Percentiles rank a stretch among this genome's conserved stretches.
These are phyloP conservation scores for Lithophane semibrunnea DNA, from an alignment of 2,888 invertebrate genomes.

Conservation along the genomic window DNA sequence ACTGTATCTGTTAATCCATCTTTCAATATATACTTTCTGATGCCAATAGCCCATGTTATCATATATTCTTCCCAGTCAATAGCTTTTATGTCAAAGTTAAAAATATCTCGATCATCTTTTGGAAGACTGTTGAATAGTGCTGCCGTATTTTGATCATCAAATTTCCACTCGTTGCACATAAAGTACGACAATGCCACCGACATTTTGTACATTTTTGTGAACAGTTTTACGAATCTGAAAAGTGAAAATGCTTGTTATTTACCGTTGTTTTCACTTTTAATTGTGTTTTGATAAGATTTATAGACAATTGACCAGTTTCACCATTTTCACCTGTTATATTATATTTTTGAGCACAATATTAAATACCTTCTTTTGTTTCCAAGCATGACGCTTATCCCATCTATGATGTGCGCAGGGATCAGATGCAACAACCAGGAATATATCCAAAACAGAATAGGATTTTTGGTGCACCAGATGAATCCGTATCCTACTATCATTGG, in stretches of 20 bases:
- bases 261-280: background rate
- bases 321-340: background rate
- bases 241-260: background rate
- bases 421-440: constrained; percentile 30
- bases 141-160: constrained; percentile 25
- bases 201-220: constrained; percentile 13
- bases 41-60: accelerated
- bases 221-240: constrained; percentile 26
- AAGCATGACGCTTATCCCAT: constrained; percentile 4
- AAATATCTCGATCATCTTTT: constrained; percentile 20
- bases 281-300: too few relatives aligned
- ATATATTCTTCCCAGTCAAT: constrained; percentile 22
- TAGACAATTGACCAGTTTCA: too few relatives aligned
- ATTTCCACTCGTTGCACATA: background rate
- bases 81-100: constrained; percentile 23
- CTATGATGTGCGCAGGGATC: constrained; percentile 26
- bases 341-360: background rate
- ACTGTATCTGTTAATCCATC: constrained; percentile 24
- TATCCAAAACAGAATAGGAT: constrained; percentile 26
- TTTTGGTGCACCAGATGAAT: background rate
- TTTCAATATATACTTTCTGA: constrained; percentile 32
- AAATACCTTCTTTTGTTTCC: constrained; percentile 33
- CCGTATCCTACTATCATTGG: background rate
- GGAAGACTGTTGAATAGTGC: constrained; percentile 19
- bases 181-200: background rate